Percentiles rank a stretch among this genome's conserved stretches.
Evolutionary conservation across 2,113 vertebrate species (phyloP).

Genomic region (Perca schrenkii): DNA sequence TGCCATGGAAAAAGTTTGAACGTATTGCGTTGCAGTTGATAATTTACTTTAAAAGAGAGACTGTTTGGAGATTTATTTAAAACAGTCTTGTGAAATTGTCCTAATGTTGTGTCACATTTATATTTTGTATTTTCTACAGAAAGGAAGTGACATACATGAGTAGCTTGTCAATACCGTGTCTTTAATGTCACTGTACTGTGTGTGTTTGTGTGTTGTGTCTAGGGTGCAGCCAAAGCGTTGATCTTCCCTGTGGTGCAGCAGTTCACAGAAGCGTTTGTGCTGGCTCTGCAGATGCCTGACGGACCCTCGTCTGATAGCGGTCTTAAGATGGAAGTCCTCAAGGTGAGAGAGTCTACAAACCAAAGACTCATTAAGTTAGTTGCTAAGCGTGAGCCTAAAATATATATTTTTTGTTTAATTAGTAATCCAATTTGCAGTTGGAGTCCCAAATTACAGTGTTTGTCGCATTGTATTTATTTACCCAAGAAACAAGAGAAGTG

Average conservation of each 20-base stretch:
- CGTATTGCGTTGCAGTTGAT: not conserved
- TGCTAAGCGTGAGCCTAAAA: not conserved
- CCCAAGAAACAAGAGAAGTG: not conserved
- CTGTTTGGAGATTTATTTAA: not conserved
- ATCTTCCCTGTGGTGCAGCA: conserved; percentile 98
- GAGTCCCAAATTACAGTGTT: not conserved
- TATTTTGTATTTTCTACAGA: not conserved
- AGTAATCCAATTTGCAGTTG: not conserved
- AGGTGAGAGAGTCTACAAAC: conserved; percentile 81
- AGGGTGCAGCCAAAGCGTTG: conserved; percentile 96
- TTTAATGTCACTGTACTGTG: too few species aligned
- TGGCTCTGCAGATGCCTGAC: conserved; percentile 96
- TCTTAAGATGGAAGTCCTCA: conserved; percentile 98
- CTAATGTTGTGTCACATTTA: not conserved
- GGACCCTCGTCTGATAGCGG: conserved; percentile 95
- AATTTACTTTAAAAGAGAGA: not conserved
- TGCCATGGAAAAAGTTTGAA: not conserved
- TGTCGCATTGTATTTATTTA: not conserved
- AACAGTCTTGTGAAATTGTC: not conserved
- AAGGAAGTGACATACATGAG: not conserved
- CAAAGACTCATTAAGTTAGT: not conserved
- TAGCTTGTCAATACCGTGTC: too few species aligned
- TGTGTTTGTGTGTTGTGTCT: not conserved
- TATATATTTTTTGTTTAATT: not conserved
- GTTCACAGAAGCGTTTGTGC: conserved; percentile 97